Evolutionary conservation across 1,140 invertebrate species (phyloP), one percentile per base, ranked within the genome.

Genomic region (Lepidotrigona ventralis): DNA sequence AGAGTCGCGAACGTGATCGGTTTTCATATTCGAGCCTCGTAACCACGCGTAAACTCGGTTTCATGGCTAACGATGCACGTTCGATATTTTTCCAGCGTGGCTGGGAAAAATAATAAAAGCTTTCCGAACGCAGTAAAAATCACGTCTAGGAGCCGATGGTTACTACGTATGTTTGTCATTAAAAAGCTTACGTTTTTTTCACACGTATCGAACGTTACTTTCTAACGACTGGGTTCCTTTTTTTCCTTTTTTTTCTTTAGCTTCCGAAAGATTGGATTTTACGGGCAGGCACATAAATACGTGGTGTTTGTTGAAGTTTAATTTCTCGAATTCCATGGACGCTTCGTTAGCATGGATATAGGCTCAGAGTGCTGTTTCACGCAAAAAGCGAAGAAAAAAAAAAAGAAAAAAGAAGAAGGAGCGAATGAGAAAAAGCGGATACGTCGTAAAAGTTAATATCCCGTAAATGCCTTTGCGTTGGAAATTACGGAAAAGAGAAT

Each of bases 21-120:
- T 56, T 81, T 85, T 74, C 81, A n/a, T 64, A 54, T 69, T 73
- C 63, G 56, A 46, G 53, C 15, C n/a, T 54, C n/a, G 71, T 70
- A 79, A 79, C 81, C 60, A 64, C 69, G 56, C 29, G 63, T 29
- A 64, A 64, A 39, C 46, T 26, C 17, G n/a, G 60, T 46, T 64
- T 53, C 39, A 23, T 21, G n/a, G 60, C 39, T 77, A 64, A 53
- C n/a, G 39, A 46, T 17, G 75, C 29, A 26, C 60, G 19, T 23
- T 29, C 9, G 11, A 26, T 46, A 46, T 77, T 53, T 66, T 17
- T 23, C 12, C 5, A 2, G 8, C 14, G 19, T 1, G 19, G 8
- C 17, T 9, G 33, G 14, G 21, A 29, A 46, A 76, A 76, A 76
- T 76, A 76, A 64, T 76, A 76, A 76, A 63, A 76, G 51, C 58